phyloP scores from a whole-genome alignment of 2,888 invertebrate species.

The Phyllotreta striolata region DNA sequence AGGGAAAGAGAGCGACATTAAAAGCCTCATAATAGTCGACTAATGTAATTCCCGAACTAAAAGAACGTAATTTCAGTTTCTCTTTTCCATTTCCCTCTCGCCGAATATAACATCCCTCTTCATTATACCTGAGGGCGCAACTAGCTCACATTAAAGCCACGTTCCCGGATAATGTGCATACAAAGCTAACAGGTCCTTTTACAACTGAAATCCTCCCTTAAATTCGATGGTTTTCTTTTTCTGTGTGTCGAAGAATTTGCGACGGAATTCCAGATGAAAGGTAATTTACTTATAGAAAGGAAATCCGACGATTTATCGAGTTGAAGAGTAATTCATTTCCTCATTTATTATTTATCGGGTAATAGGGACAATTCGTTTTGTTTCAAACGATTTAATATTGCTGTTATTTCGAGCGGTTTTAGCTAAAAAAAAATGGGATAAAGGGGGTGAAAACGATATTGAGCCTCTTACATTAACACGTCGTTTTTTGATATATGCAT shows the following conservation, averaged over 20 bases:
- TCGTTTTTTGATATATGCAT: conserved; percentile 37
- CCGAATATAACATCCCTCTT: conserved; percentile 13
- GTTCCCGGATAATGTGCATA: conserved; percentile 30
- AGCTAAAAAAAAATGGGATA: no score
- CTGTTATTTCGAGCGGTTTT: no score
- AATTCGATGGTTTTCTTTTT: conserved; percentile 10
- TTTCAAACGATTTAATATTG: no score
- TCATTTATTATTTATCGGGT: no score
- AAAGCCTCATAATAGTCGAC: no score
- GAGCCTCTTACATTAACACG: conserved; percentile 43
- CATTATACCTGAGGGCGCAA: conserved; percentile 23
- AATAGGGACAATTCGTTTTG: no score
- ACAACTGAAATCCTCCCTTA: conserved; percentile 25
- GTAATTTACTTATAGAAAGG: conserved; percentile 29
- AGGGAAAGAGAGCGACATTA: no score
- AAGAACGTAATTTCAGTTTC: no score
- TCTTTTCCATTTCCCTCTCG: no score
- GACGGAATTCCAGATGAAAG: conserved; percentile 47
- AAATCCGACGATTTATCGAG: no score
- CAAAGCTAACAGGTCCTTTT: conserved; percentile 34
- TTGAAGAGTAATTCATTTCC: no score
- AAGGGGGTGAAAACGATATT: conserved; percentile 34
- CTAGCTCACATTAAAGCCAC: conserved; percentile 24
- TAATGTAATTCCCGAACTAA: no score
- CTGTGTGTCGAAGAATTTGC: conserved; percentile 20